Evolutionary conservation across 1,140 invertebrate genomes (phyloP), one percentile per base, ranked within the genome.

Genomic region (Mesaphorura yosii): DNA sequence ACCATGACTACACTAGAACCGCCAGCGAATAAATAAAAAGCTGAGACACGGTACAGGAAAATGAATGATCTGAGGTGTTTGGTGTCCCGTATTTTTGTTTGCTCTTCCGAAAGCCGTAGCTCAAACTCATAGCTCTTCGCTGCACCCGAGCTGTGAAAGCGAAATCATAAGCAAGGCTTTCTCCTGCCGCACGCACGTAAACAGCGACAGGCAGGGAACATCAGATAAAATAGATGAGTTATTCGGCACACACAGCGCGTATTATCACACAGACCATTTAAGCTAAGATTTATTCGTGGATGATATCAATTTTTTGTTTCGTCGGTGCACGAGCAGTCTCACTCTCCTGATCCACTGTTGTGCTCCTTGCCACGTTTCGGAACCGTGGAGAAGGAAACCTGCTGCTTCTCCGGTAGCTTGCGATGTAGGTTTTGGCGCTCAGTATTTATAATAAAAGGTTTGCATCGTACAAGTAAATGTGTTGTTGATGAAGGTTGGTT

Each of bases 251-350:
- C 42, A 53, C 57, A 58, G 50, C 53, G 56, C 60, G 60, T 62
- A 62, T 62, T 62, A 59, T 59, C 60, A 62, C 54, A 62, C 60
- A 57, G 53, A 56, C 56, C 60, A 62, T 62, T 62, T 62, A 62
- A 59, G 57, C 57, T 53, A 62, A 59, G 60, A 62, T 62, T 62
- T 62, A 62, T 62, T 62, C 41, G 48, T 37, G 60, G 54, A 62
- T 56, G 60, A 59, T 62, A 62, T 62, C 57, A 62, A 62, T 62
- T 62, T 62, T 62, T 62, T 61, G 53, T 53, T 25, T 55, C 22
- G 28, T 46, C 37, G 6, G 39, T 34, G 31, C 31, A 10, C n/a
- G 31, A 10, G 31, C 39, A 7, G 6, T 17, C 5, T 6, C 7
- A 37, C 49, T 57, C 55, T 57, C 50, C 53, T 53, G 45, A 57